Conservation (phyloP, 2,797 vertebrate genomes). For the Xenentodon cancila region DNA sequence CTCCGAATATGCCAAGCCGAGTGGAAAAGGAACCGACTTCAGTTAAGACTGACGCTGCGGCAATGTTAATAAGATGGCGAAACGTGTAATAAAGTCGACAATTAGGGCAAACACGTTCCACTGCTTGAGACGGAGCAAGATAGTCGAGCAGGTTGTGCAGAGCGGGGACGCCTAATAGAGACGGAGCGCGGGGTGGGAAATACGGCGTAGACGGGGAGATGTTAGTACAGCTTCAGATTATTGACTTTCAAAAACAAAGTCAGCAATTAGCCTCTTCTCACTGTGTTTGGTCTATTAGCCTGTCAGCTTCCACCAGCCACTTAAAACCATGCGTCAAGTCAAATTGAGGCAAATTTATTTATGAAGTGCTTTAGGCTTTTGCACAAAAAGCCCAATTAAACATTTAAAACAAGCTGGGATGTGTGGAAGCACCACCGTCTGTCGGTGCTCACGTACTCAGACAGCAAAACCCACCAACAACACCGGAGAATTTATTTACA, state of each 20-base stretch:
- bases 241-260: slow-evolving; percentile 79
- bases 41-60: slow-evolving; percentile 65
- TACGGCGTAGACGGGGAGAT: slow-evolving; percentile 43
- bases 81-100: slow-evolving; percentile 86
- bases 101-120: slow-evolving; percentile 85
- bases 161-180: slow-evolving; percentile 61
- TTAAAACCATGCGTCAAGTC: slow-evolving; percentile 52
- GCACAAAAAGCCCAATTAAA: slow-evolving; percentile 66
- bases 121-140: slow-evolving; percentile 74
- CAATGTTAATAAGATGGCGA: slow-evolving; percentile 78
- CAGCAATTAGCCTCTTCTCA: slow-evolving; percentile 67
- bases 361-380: slow-evolving; percentile 36
- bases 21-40: slow-evolving; percentile 79
- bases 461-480: neutral
- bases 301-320: slow-evolving; percentile 52
- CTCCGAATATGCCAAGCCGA: slow-evolving; percentile 80
- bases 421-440: neutral
- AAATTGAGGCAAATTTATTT: slow-evolving; percentile 57
- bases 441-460: neutral
- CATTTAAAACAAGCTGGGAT: slow-evolving; percentile 32
- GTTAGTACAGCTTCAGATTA: slow-evolving; percentile 79
- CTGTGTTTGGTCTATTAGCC: slow-evolving; percentile 59
- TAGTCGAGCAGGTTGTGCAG: slow-evolving; percentile 64
- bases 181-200: slow-evolving; percentile 43
- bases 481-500: neutral